A percentile compares a stretch with the other conserved stretches of the same genome.
Evolutionary conservation across 1,140 invertebrate genomes (phyloP).

Genomic region (Solen grandis): DNA sequence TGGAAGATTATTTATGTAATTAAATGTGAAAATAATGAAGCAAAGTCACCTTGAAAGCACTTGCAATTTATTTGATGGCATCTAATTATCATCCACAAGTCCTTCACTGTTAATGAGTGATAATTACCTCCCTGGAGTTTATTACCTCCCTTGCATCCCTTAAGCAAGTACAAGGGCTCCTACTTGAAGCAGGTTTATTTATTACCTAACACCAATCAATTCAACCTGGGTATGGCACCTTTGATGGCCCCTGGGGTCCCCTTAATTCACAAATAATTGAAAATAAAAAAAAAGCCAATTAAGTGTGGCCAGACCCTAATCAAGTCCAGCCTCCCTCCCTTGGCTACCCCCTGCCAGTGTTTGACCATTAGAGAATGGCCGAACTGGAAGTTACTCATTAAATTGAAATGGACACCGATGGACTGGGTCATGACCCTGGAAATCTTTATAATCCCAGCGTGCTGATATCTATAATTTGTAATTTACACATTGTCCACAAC

Average conservation of each 20-base stretch:
- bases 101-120: no score
- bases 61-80: not conserved
- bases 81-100: not conserved
- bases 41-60: not conserved
- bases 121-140: not conserved
- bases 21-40: not conserved
- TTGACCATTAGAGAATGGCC: slow-evolving; percentile 35
- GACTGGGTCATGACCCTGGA: slow-evolving; percentile 47
- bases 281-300: not conserved
- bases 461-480: not conserved
- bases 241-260: not conserved
- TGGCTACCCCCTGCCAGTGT: slow-evolving; percentile 28
- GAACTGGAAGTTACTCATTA: slow-evolving; percentile 41
- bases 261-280: not conserved
- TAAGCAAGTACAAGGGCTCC: not conserved
- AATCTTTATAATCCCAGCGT: not conserved
- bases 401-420: slow-evolving; percentile 57
- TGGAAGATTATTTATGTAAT: not conserved
- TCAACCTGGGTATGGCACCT: not conserved
- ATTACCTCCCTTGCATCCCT: not conserved
- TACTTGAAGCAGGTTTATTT: not conserved
- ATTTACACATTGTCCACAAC: not conserved
- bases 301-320: not conserved
- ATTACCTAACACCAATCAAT: not conserved
- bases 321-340: not conserved